Percentiles rank a stretch among this genome's conserved stretches.
These are phyloP conservation scores for Diprion similis DNA, from an alignment of 1,140 invertebrate species.

Conservation along the genomic window DNA sequence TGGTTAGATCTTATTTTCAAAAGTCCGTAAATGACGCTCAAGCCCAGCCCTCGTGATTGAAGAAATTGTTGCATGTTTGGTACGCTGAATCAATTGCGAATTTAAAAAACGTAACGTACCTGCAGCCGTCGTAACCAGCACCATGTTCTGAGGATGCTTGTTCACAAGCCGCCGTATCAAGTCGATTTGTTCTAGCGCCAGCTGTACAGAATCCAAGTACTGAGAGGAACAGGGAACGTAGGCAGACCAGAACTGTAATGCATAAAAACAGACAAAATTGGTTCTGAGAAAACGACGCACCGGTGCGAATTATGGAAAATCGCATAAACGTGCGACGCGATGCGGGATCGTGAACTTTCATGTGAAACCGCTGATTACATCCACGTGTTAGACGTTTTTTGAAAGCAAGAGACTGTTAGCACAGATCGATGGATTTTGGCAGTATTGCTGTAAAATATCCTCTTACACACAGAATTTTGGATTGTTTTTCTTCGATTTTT, in stretches of 20 bases:
- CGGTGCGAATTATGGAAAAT: background rate
- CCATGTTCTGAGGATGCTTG: constrained; percentile 74
- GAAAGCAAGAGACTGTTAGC: background rate
- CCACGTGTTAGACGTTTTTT: background rate
- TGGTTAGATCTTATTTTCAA: too few relatives aligned
- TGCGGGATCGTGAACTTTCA: background rate
- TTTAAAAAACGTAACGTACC: constrained; percentile 47
- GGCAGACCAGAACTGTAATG: constrained; percentile 76
- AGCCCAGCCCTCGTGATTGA: too few relatives aligned
- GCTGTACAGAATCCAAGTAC: constrained; percentile 83
- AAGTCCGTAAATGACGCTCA: too few relatives aligned
- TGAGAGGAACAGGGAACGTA: constrained; percentile 85
- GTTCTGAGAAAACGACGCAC: background rate
- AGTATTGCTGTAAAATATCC: too few relatives aligned
- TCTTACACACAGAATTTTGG: too few relatives aligned
- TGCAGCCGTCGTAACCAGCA: constrained; percentile 73
- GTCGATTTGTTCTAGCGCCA: constrained; percentile 88
- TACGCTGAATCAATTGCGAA: too few relatives aligned
- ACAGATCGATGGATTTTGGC: background rate
- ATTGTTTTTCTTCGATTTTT: background rate
- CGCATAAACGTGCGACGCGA: background rate
- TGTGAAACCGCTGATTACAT: background rate
- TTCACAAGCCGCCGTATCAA: constrained; percentile 86
- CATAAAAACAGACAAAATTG: constrained; percentile 11
- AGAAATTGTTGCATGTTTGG: too few relatives aligned